Evolutionary conservation across 2,797 vertebrate genomes (phyloP).

Genomic region (Xenops minutus): DNA sequence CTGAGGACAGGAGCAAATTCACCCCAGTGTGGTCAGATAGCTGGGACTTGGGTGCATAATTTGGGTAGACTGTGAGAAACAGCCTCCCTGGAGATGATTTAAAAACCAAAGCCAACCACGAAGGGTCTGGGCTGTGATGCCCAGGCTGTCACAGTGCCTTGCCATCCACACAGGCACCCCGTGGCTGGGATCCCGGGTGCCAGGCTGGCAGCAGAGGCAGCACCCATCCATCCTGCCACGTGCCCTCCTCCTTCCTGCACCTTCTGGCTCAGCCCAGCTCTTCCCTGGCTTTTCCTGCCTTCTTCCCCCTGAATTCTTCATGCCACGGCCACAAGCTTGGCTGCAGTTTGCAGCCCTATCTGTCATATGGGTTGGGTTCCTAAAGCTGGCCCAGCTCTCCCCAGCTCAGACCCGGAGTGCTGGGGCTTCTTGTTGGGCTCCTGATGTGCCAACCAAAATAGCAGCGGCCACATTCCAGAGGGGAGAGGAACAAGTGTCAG

Average conservation of each 20-base stretch:
- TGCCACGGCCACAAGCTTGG: accelerated
- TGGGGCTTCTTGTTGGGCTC: not conserved
- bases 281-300: not conserved
- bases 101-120: accelerated
- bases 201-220: not conserved
- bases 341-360: not conserved
- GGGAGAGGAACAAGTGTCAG: constrained; percentile 27
- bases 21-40: accelerated
- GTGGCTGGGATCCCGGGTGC: accelerated
- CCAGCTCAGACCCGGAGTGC: not conserved
- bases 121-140: not conserved
- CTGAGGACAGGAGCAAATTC: not conserved
- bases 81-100: not conserved
- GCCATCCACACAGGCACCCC: not conserved
- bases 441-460: not conserved
- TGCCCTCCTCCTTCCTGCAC: not conserved
- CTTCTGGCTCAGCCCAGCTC: not conserved
- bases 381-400: not conserved
- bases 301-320: not conserved
- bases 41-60: not conserved
- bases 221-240: accelerated
- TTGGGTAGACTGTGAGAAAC: not conserved
- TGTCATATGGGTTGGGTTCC: not conserved
- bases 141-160: not conserved
- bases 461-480: not conserved